Evolutionary conservation across 2,888 invertebrate species (phyloP).

Genomic region (Fragum sueziense): DNA sequence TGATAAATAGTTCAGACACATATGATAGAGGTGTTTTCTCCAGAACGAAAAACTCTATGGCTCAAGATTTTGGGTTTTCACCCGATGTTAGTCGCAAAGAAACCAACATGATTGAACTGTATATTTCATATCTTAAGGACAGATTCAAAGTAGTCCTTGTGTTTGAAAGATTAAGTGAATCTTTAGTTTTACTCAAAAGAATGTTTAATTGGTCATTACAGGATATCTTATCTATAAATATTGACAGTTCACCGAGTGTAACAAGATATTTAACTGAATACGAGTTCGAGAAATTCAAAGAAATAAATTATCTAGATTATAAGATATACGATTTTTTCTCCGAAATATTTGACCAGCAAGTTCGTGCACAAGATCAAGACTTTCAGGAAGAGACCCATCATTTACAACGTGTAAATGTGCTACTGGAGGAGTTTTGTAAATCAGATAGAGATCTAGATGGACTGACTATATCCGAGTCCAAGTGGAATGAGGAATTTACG

Average conservation of each 20-base stretch:
- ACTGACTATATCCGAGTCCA: constrained; percentile 15
- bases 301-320: constrained; percentile 45
- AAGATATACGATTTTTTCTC: constrained; percentile 40
- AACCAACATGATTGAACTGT: constrained; percentile 11
- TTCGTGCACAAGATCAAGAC: constrained; percentile 9
- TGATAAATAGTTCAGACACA: constrained; percentile 30
- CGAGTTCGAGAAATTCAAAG: constrained; percentile 24
- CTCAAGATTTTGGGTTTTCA: constrained; percentile 51
- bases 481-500: constrained; percentile 34
- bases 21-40: constrained; percentile 35
- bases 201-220: constrained; percentile 31
- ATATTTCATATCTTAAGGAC: constrained; percentile 13
- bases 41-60: constrained; percentile 49
- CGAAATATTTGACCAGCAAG: constrained; percentile 28
- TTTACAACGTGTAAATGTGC: constrained; percentile 21
- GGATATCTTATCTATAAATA: constrained; percentile 37
- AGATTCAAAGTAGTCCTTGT: constrained; percentile 42
- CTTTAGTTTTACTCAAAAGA: constrained; percentile 40
- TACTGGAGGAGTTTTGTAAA: constrained; percentile 32
- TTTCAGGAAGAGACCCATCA: constrained; percentile 39
- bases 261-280: background rate
- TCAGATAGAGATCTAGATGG: background rate
- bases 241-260: constrained; percentile 24
- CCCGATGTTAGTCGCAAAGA: background rate
- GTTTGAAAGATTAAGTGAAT: constrained; percentile 48